Conservation (phyloP, 1,140 invertebrate species). For the Nephotettix cincticeps region DNA sequence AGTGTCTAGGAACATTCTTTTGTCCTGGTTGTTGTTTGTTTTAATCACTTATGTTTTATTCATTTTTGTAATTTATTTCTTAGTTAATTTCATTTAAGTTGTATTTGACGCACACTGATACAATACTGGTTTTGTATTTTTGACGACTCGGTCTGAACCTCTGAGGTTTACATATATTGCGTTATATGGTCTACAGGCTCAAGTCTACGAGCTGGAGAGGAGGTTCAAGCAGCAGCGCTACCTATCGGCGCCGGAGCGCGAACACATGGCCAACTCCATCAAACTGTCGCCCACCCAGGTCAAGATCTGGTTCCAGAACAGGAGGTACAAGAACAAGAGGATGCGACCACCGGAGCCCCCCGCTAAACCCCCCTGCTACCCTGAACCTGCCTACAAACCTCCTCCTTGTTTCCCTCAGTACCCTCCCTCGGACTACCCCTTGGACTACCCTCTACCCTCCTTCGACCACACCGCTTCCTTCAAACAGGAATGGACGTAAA, state of each 20-base stretch:
- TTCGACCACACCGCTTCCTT: too few species aligned
- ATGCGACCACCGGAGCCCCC: background rate
- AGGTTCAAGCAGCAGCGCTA: slow-evolving; percentile 68
- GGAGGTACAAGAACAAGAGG: slow-evolving; percentile 62
- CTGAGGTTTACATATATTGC: background rate
- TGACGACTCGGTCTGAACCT: background rate
- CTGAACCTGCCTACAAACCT: background rate
- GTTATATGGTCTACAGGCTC: slow-evolving; percentile 62
- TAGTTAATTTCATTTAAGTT: background rate
- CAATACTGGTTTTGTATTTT: background rate
- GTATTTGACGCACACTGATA: background rate
- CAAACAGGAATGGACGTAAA: too few species aligned
- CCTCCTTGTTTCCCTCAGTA: background rate
- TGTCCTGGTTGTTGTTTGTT: too few species aligned
- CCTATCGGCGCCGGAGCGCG: slow-evolving; percentile 65
- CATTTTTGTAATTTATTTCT: background rate
- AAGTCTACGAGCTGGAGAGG: slow-evolving; percentile 69
- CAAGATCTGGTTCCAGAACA: slow-evolving; percentile 65
- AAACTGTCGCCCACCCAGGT: slow-evolving; percentile 55
- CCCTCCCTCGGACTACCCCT: background rate
- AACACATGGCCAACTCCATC: slow-evolving; percentile 58
- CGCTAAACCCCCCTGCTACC: background rate
- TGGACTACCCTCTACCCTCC: too few species aligned
- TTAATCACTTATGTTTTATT: background rate
- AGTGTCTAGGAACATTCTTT: too few species aligned